Base-by-base conservation (phyloP, 2,113 vertebrate species). In the Stegostoma tigrinum region DNA sequence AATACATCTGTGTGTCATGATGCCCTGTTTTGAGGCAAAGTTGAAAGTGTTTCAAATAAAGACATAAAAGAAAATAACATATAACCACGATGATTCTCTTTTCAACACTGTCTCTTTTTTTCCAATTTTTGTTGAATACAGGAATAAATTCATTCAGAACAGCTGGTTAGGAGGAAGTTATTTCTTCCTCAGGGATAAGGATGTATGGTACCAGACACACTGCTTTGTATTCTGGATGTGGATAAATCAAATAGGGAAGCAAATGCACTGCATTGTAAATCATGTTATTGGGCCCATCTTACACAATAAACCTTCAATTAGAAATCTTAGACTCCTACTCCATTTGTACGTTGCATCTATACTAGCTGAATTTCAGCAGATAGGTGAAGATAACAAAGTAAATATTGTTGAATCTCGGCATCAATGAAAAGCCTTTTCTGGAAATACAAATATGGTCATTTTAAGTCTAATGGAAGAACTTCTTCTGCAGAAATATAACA, bases 181-280 rank as follows among this genome's bases (percentile, higher is more conserved):
- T 72, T 70, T 5, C 38, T 94, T 70, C 21, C 67, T 68, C 12
- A 38, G 24, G 93, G 67, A 94, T 70, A 70, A 70, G 70, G 66
- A 67, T 67, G n/a, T 10, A 67, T 67, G n/a, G 34, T 66, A 94
- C 34, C 64, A 68, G 93, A 38, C 93, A 48, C 48, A 70, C 93
- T 70, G 38, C 30, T 94, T 38, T 70, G 67, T 94, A 70, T 45
- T 48, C 48, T 10, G 23, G 67, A 45, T 48, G 67, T 70, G 66
- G 93, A 94, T 94, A 45, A 94, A 72, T 94, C 66, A 70, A 27
- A 30, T 38, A 70, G 93, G 38, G 70, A 94, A 70, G 38, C 93
- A 70, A 94, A 94, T 48, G 93, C 70, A 94, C 38, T 30, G 64
- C 67, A 42, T 72, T 94, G 64, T 94, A 94, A 94, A 94, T 72